Base-by-base conservation (phyloP, 2,888 invertebrate genomes). In the Camponotus fellah region DNA sequence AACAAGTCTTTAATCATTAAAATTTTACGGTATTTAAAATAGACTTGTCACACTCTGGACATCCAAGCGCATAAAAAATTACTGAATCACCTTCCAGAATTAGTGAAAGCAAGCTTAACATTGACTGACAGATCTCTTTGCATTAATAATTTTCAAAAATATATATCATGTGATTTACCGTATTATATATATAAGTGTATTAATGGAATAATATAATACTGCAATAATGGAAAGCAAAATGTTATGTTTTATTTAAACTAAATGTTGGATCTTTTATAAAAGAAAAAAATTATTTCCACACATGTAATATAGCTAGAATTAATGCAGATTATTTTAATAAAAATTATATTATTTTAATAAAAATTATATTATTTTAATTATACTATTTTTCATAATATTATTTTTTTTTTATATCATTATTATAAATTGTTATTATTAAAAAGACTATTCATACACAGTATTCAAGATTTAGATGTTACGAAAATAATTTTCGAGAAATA, bases 61-160 rank as follows among this genome's bases (percentile, higher is more conserved):
- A 76, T 85, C 60, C 85, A 56, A 62, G 49, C 85, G 85, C 79
- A 85, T 90, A 90, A 90, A 90, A 89, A 89, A 87, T 90, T 90
- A 90, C 90, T 87, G 89, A 90, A 74, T 89, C 76, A 86, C 85
- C 85, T 90, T 90, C 87, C 90, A 89, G 26, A 26, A 26, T 26
- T 26, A 26, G 26, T 26, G 26, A 87, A 88, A 87, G 88, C 86
- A 87, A 90, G 84, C 86, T 68, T 86, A 86, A 74, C 72, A 85
- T 77, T 85, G 86, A 84, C 88, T 77, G 49, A 40, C 65, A 26
- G 43, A 69, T 60, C 64, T 14, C 81, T 56, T 64, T 6, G 37
- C n/a, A 43, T 58, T 82, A 79, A 53, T 75, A 10, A 43, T 76
- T 40, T 34, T 40, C 14, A 40, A 64, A 26, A 64, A 32, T 5